These are phyloP conservation scores for Alviniconcha strummeri DNA, from an alignment of 2,888 invertebrate genomes.

Conservation along the genomic window DNA sequence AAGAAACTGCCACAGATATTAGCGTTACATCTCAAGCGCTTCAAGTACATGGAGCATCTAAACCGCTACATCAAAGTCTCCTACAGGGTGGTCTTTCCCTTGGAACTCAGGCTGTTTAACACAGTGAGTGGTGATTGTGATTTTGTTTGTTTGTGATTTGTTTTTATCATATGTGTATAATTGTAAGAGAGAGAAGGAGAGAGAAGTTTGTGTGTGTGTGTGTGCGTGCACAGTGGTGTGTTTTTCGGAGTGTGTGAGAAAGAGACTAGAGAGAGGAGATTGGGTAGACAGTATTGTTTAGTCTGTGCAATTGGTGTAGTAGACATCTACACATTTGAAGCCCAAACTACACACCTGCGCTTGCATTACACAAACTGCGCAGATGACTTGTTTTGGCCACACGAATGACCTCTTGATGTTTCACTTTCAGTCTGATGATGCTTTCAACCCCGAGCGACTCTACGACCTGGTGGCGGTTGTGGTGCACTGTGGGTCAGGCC, in stretches of 20 bases:
- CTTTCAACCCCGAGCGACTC: conserved; percentile 96
- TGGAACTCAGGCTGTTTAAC: conserved; percentile 97
- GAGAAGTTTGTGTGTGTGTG: not conserved
- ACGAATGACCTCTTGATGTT: not conserved
- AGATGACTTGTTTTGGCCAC: not conserved
- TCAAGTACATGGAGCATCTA: conserved; percentile 96
- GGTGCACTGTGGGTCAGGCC: conserved; percentile 99
- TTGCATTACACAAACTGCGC: not conserved
- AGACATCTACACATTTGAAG: too few relatives aligned
- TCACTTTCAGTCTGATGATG: conserved; percentile 92
- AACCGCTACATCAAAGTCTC: conserved; percentile 99
- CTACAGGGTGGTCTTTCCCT: conserved; percentile 98
- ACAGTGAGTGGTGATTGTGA: conserved; percentile 82
- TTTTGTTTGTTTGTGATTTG: not conserved
- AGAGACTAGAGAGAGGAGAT: too few relatives aligned
- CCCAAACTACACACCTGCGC: too few relatives aligned
- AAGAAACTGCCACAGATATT: conserved; percentile 98
- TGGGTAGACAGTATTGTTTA: too few relatives aligned
- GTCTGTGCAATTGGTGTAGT: too few relatives aligned
- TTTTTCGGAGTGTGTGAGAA: not conserved
- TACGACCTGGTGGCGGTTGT: conserved; percentile 99
- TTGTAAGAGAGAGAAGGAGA: not conserved
- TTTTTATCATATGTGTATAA: too few relatives aligned
- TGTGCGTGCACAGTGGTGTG: not conserved
- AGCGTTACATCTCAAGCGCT: conserved; percentile 95